phyloP scores from a whole-genome alignment of 2,888 invertebrate species.

The Diarsia rubi region DNA sequence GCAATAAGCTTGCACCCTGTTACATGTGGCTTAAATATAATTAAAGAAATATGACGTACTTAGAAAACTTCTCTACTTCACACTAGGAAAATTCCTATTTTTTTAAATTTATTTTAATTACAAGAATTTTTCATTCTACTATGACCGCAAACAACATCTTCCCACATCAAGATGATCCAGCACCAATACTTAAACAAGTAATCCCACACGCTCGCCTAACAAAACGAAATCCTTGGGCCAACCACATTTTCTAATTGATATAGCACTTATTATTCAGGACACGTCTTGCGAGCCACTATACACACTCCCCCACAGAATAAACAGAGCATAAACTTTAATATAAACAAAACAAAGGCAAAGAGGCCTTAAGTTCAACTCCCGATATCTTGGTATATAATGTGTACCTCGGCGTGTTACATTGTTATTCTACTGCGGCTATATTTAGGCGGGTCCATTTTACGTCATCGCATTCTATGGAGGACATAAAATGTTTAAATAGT shows the following conservation, averaged over 20 bases:
- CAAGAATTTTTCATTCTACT: background rate
- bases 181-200: slow-evolving; percentile 8
- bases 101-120: background rate
- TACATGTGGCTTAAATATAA: background rate
- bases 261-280: slow-evolving; percentile 60
- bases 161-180: background rate
- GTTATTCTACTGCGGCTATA: background rate
- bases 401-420: slow-evolving; percentile 10
- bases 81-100: background rate
- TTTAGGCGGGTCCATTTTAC: slow-evolving; percentile 10
- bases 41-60: background rate
- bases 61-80: background rate
- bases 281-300: slow-evolving; percentile 57
- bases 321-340: slow-evolving; percentile 65
- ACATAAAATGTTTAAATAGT: background rate
- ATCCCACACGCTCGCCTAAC: slow-evolving; percentile 26
- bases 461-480: background rate
- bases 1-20: background rate
- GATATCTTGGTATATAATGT: slow-evolving; percentile 59
- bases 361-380: slow-evolving; percentile 58
- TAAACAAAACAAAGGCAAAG: slow-evolving; percentile 60
- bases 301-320: slow-evolving; percentile 47
- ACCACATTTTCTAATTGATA: slow-evolving; percentile 58
- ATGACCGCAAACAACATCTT: background rate
- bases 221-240: slow-evolving; percentile 44